Percentiles rank a stretch among this genome's conserved stretches.
Conservation (phyloP, 2,113 vertebrate species). For the Megatriorchis doriae region DNA sequence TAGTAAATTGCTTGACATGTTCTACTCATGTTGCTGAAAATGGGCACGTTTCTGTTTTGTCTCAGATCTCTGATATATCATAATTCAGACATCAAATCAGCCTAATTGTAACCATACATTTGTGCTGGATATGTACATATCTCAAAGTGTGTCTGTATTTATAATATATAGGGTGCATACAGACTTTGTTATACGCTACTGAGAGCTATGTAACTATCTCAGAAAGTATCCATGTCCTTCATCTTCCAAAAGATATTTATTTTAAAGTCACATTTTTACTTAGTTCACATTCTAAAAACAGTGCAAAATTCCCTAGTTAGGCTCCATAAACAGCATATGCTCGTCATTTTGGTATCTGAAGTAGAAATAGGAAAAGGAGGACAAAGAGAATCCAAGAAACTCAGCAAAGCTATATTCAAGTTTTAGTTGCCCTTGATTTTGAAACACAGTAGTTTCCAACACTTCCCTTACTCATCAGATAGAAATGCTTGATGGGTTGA, state of each 20-base stretch:
- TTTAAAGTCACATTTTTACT: background rate
- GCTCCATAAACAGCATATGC: background rate
- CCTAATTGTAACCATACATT: background rate
- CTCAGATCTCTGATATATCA: background rate
- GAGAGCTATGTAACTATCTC: background rate
- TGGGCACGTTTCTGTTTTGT: background rate
- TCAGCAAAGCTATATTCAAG: background rate
- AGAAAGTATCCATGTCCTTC: background rate
- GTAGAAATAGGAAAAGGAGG: background rate
- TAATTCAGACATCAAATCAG: background rate
- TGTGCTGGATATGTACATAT: background rate
- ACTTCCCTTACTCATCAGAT: background rate
- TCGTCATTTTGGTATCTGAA: background rate
- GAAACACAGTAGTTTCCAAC: background rate
- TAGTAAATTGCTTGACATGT: background rate
- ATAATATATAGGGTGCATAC: background rate
- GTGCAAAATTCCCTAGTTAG: background rate
- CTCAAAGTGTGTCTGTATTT: background rate
- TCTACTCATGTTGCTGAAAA: background rate
- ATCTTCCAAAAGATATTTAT: background rate
- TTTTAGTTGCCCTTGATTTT: background rate
- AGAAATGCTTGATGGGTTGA: background rate
- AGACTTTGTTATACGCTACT: background rate
- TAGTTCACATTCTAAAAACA: background rate
- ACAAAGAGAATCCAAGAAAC: background rate